Evolutionary conservation across 2,113 vertebrate species (phyloP).

Genomic region (Meles meles): DNA sequence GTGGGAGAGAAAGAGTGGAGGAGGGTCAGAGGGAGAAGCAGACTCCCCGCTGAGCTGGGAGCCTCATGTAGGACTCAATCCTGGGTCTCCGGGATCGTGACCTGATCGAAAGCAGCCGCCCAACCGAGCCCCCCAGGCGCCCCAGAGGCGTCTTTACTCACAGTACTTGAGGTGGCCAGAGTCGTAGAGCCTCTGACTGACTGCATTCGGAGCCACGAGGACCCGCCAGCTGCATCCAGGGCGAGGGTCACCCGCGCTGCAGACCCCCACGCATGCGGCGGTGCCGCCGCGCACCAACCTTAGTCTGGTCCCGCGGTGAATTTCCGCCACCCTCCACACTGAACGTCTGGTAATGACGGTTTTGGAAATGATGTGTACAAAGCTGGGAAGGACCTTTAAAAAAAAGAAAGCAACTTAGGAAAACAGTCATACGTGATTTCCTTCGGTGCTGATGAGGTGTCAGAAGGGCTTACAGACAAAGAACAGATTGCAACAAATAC

Average conservation of each 20-base stretch:
- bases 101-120: no score
- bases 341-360: neutral
- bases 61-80: no score
- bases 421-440: neutral
- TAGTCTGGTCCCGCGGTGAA: neutral
- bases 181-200: neutral
- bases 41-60: no score
- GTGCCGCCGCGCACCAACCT: neutral
- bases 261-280: no score
- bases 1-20: no score
- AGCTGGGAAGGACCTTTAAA: neutral
- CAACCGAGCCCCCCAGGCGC: no score
- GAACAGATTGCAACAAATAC: neutral
- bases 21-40: no score
- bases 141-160: neutral
- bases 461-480: neutral
- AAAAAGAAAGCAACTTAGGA: neutral
- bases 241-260: neutral
- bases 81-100: no score
- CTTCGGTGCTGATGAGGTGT: neutral
- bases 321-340: neutral
- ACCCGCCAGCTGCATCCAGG: no score
- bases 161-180: neutral
- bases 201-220: fast-evolving
- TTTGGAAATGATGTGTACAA: neutral